phyloP scores from a whole-genome alignment of 2,113 vertebrate species.

The Morphnarchus princeps region DNA sequence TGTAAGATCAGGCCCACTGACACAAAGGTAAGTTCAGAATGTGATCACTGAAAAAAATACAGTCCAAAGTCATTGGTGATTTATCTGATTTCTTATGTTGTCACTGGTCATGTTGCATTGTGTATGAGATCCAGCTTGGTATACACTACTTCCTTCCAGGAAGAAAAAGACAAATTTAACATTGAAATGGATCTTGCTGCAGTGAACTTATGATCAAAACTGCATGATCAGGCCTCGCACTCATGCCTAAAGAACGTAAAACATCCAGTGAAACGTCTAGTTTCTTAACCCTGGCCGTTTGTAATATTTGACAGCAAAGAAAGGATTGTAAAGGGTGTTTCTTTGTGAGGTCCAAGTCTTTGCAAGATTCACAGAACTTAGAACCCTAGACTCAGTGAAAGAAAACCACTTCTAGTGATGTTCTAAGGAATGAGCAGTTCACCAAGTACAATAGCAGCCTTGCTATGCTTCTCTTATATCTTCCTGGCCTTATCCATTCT shows the following conservation, averaged over 20 bases:
- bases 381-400: neutral
- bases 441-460: neutral
- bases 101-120: neutral
- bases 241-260: neutral
- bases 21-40: neutral
- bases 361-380: neutral
- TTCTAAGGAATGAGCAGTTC: neutral
- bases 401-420: neutral
- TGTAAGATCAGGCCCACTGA: neutral
- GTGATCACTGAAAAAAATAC: neutral
- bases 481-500: neutral
- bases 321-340: neutral
- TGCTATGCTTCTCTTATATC: neutral
- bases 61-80: neutral
- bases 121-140: neutral
- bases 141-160: neutral
- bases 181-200: neutral
- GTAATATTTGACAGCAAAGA: neutral
- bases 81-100: neutral
- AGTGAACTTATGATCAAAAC: neutral
- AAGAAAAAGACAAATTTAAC: neutral
- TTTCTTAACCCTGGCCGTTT: neutral
- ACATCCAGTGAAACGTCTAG: neutral
- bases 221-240: neutral
- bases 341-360: neutral